Conservation (phyloP, 2,797 vertebrate species). For the Cirrhinus molitorella region DNA sequence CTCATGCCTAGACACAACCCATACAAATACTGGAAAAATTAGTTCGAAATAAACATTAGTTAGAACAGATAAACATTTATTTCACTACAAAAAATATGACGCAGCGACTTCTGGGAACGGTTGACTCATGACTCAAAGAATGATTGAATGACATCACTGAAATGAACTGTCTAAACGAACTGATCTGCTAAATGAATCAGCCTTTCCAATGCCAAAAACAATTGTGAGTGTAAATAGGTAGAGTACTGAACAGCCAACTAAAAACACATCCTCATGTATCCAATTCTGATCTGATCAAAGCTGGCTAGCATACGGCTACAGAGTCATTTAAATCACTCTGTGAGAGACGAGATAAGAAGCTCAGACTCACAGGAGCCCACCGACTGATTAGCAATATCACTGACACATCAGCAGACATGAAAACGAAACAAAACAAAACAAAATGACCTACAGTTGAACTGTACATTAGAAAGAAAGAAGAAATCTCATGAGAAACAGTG, state of each 20-base stretch:
- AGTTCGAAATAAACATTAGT: not conserved
- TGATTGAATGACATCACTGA: not conserved
- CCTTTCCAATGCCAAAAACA: not conserved
- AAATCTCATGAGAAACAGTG: not conserved
- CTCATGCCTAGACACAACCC: not conserved
- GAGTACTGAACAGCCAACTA: not conserved
- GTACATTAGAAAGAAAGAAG: not conserved
- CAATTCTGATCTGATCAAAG: not conserved
- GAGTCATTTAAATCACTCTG: constrained; percentile 18
- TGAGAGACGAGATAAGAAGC: constrained; percentile 33
- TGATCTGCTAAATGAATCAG: constrained; percentile 6
- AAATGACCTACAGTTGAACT: constrained; percentile 7
- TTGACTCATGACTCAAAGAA: not conserved
- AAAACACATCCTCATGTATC: not conserved
- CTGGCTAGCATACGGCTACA: constrained; percentile 16
- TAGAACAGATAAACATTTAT: constrained; percentile 34
- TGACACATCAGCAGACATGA: constrained; percentile 6
- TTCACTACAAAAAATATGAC: constrained; percentile 1
- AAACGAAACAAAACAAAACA: constrained; percentile 10
- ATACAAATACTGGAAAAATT: constrained; percentile 1
- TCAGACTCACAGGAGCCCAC: constrained; percentile 52
- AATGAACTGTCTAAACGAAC: not conserved
- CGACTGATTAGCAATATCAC: constrained; percentile 49
- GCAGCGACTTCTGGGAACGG: not conserved
- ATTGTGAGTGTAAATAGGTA: not conserved